Evolutionary conservation across 2,113 vertebrate genomes (phyloP), one percentile per base, ranked within the genome.

Genomic region (Phrynosoma blainvillii): DNA sequence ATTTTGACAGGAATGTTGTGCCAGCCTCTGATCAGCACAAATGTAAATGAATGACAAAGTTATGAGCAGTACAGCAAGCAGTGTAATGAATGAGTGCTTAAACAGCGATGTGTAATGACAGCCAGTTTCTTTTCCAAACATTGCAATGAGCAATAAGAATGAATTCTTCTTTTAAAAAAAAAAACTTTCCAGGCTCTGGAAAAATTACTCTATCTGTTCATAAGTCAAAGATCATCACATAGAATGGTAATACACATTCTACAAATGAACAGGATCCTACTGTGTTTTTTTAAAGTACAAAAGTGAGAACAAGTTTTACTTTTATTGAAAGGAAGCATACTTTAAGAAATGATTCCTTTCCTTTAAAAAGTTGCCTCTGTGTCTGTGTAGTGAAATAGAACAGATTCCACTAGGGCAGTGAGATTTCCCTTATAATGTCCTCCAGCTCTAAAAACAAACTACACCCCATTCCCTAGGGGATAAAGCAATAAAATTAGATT

Each of bases 401-500:
- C 47, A 8, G 1, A 54, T 74, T 59, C n/a, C 47, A 42, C 13
- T 65, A 27, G 27, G 70, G 7, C 30, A 42, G 62, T 68, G 27
- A 56, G 10, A 70, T 54, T 86, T 32, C 47, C 47, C 25, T 80
- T 74, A 2, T 87, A n/a, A 42, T 47, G 21, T 18, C 47, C 6
- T 74, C 80, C 70, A 82, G 36, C 21, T 30, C 81, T 42, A 74
- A 75, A 75, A 79, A 32, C 56, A 79, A 70, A 18, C 76, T 86
- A 36, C 12, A 25, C 30, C 47, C 21, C 7, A 1, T 74, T 87
- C 27, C 36, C 9, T 18, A 40, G 30, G 30, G 27, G 18, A 74
- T 42, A 59, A 62, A 80, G 14, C 54, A 65, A n/a, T 79, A 54
- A 75, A 36, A 47, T 78, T 62, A 68, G 16, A 54, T 54, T 36